These are phyloP conservation scores for Xylocopa sonorina DNA, from an alignment of 1,140 invertebrate genomes.

Conservation along the genomic window DNA sequence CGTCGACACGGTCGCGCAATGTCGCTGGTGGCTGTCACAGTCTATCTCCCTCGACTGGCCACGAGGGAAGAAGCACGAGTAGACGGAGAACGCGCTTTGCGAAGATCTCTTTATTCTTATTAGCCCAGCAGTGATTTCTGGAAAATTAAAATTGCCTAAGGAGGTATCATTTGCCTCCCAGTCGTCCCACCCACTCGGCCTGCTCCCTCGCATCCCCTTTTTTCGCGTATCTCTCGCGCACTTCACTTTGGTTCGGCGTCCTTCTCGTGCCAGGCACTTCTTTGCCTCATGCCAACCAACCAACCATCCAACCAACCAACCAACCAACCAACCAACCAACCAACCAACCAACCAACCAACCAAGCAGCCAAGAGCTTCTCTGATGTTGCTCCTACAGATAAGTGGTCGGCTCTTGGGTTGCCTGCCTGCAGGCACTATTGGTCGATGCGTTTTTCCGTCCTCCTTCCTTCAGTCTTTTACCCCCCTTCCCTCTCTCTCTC, in stretches of 20 bases:
- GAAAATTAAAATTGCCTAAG: conserved; percentile 82
- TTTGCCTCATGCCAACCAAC: conserved; percentile 75
- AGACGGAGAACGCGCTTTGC: conserved; percentile 44
- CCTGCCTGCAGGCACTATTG: conserved; percentile 76
- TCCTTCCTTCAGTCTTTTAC: conserved; percentile 43
- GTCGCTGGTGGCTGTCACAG: conserved; percentile 68
- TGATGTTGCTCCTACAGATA: conserved; percentile 80
- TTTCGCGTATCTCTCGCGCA: conserved; percentile 69
- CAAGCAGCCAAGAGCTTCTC: conserved; percentile 77
- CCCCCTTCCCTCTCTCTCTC: conserved; percentile 35
- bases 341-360: conserved; percentile 76
- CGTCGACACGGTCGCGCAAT: conserved; percentile 69
- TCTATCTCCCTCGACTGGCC: conserved; percentile 62
- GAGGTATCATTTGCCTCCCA: conserved; percentile 79
- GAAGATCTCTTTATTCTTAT: conserved; percentile 80
- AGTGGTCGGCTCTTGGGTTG: conserved; percentile 78
- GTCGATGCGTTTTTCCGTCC: conserved; percentile 74
- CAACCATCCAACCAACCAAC: conserved; percentile 75
- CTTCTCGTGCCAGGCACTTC: conserved; percentile 78
- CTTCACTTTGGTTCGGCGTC: conserved; percentile 76
- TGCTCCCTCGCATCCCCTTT: conserved; percentile 46
- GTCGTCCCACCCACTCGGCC: conserved; percentile 65
- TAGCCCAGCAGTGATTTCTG: conserved; percentile 81
- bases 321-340: conserved; percentile 74
- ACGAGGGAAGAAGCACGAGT: conserved; percentile 23